Conservation (phyloP, 2,888 invertebrate genomes). For the Cosmia trapezina region DNA sequence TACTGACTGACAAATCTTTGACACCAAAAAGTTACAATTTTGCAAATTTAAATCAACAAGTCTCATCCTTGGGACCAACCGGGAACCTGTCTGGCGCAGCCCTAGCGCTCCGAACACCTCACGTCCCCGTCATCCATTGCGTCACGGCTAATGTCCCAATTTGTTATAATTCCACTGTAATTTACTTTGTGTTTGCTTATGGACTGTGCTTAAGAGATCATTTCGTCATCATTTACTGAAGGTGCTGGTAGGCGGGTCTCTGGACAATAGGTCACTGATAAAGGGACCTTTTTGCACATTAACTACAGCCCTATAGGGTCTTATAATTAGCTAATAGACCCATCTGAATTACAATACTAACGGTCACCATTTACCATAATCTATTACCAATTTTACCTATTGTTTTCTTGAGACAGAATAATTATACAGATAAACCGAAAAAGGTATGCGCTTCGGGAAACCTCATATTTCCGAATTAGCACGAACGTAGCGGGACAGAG, state of each 20-base stretch:
- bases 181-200: slow-evolving; percentile 45
- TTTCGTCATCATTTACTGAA: slow-evolving; percentile 27
- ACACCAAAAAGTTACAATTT: too few species aligned
- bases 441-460: too few species aligned
- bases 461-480: too few species aligned
- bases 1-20: too few species aligned
- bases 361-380: background rate
- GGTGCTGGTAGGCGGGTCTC: background rate
- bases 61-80: too few species aligned
- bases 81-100: background rate
- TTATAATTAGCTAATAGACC: background rate
- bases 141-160: slow-evolving; percentile 43
- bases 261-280: slow-evolving; percentile 1
- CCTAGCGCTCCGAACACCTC: background rate
- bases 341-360: slow-evolving; percentile 4
- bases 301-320: background rate
- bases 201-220: slow-evolving; percentile 20
- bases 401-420: background rate
- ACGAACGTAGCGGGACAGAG: too few species aligned
- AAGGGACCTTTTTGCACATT: slow-evolving; percentile 5
- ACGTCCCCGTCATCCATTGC: slow-evolving; percentile 18
- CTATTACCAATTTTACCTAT: background rate
- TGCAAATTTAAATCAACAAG: too few species aligned
- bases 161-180: slow-evolving; percentile 54
- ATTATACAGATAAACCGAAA: too few species aligned